These are phyloP conservation scores for Emydoidea blandingii DNA, from an alignment of 2,797 vertebrate species.

Conservation along the genomic window DNA sequence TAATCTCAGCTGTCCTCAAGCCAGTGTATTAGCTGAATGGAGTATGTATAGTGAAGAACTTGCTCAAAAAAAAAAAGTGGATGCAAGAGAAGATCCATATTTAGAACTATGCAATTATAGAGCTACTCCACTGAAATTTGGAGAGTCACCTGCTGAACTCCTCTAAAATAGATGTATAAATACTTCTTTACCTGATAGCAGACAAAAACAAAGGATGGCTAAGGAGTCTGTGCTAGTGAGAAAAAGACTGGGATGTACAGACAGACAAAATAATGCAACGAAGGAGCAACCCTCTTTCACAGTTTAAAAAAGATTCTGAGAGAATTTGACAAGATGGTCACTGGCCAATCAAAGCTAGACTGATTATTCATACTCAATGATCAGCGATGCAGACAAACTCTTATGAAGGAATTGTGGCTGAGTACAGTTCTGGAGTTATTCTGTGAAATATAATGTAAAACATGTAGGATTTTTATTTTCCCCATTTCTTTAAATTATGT, in stretches of 20 bases:
- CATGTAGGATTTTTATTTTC: slow-evolving; percentile 28
- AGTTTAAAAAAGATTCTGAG: background rate
- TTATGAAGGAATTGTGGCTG: background rate
- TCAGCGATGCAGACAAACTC: background rate
- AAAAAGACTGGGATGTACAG: background rate
- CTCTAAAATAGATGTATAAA: background rate
- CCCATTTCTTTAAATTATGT: slow-evolving; percentile 22
- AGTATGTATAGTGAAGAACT: too few relatives aligned
- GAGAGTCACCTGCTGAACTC: background rate
- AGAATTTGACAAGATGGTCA: background rate
- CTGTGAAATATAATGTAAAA: slow-evolving; percentile 5
- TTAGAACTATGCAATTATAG: background rate
- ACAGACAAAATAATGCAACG: background rate
- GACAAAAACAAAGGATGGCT: background rate
- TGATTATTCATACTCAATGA: background rate
- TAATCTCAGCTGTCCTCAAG: background rate
- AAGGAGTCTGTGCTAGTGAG: background rate
- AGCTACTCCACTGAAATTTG: background rate
- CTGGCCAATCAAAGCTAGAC: background rate
- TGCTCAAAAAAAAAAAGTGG: too few relatives aligned
- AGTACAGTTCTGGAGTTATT: background rate
- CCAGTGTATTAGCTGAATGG: background rate
- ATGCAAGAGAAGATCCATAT: background rate
- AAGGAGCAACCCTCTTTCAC: background rate
- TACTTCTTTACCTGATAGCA: background rate